A percentile compares a stretch with the other conserved stretches of the same genome.
Evolutionary conservation across 2,113 vertebrate species (phyloP).

Genomic region (Pituophis catenifer): DNA sequence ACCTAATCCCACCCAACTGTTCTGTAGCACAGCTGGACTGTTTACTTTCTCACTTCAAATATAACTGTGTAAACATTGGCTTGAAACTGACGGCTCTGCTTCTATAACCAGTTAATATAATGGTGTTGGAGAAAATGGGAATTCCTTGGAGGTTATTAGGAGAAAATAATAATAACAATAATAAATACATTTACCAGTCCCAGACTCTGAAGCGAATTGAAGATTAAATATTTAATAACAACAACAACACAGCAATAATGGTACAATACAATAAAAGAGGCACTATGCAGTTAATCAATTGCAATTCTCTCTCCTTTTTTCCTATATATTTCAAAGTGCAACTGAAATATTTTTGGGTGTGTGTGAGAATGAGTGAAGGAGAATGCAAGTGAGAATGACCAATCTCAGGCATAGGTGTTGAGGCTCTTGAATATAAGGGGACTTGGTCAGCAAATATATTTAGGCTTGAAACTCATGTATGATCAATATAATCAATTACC

Average conservation of each 20-base stretch:
- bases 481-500: conserved; percentile 49
- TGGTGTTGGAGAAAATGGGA: conserved; percentile 44
- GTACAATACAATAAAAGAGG: neutral
- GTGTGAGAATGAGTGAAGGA: neutral
- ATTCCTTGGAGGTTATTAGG: conserved; percentile 19
- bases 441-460: neutral
- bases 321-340: conserved; percentile 19
- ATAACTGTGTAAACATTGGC: conserved; percentile 73
- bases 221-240: neutral
- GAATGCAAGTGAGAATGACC: neutral
- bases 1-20: conserved; percentile 68
- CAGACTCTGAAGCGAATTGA: too few species aligned
- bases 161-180: conserved; percentile 39
- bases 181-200: neutral
- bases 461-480: neutral
- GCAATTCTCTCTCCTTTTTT: neutral
- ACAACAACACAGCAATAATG: neutral
- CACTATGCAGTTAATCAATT: conserved; percentile 19
- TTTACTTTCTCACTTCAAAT: conserved; percentile 75
- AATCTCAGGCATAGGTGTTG: neutral
- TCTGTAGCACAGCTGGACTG: conserved; percentile 69
- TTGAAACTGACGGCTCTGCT: conserved; percentile 58
- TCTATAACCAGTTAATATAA: conserved; percentile 60
- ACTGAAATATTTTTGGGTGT: conserved; percentile 31
- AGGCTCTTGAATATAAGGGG: neutral